phyloP scores from a whole-genome alignment of 2,113 vertebrate species.

The Gobius niger region DNA sequence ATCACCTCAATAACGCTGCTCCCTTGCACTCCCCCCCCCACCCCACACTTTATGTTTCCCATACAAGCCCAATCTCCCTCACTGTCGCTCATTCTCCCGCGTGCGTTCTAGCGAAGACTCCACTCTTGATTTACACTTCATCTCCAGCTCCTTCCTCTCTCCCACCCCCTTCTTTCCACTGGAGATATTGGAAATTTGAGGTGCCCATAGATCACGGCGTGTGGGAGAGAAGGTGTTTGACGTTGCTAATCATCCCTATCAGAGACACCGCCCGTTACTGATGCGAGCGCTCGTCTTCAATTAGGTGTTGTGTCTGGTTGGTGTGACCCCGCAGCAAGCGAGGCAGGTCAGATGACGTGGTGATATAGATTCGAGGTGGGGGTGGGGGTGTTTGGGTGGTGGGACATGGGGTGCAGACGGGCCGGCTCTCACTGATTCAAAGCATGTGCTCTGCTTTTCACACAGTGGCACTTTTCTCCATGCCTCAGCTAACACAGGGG shows the following conservation, averaged over 20 bases:
- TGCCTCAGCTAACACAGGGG: conserved; percentile 60
- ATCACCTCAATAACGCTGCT: conserved; percentile 57
- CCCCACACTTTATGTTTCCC: conserved; percentile 47
- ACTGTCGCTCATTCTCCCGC: conserved; percentile 38
- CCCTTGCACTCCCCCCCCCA: conserved; percentile 29
- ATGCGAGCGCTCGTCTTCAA: conserved; percentile 66
- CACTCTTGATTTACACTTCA: conserved; percentile 72
- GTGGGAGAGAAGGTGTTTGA: conserved; percentile 59
- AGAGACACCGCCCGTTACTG: conserved; percentile 66
- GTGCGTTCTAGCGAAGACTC: conserved; percentile 55
- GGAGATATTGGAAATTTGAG: conserved; percentile 73
- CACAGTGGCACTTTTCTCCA: conserved; percentile 65
- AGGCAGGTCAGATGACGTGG: conserved; percentile 58
- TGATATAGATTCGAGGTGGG: conserved; percentile 18
- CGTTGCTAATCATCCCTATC: conserved; percentile 74
- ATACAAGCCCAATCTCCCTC: conserved; percentile 46
- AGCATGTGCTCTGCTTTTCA: conserved; percentile 57
- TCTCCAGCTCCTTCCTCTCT: conserved; percentile 60
- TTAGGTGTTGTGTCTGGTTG: conserved; percentile 58
- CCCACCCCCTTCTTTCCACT: conserved; percentile 67
- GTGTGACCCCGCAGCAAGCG: conserved; percentile 46
- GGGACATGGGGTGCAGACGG: conserved; percentile 38
- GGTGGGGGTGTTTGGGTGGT: conserved; percentile 18
- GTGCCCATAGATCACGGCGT: conserved; percentile 75
- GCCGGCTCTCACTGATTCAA: conserved; percentile 67